A percentile compares a stretch with the other conserved stretches of the same genome.
Evolutionary conservation across 2,797 vertebrate species (phyloP).

Genomic region (Sebastolobus alascanus): DNA sequence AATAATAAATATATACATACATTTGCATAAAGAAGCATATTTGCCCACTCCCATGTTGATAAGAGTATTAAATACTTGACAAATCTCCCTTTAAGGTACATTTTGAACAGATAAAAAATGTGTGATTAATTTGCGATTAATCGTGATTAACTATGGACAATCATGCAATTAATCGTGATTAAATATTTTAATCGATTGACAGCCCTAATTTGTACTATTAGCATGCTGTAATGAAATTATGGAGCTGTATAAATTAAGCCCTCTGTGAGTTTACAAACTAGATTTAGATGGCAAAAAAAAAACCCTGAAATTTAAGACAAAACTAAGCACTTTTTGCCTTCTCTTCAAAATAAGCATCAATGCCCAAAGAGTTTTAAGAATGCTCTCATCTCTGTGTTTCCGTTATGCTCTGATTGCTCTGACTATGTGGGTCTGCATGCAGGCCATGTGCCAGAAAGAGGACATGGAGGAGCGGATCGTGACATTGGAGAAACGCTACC

Average conservation of each 20-base stretch:
- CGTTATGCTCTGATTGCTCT: neutral
- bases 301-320: neutral
- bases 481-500: conserved; percentile 97
- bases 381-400: neutral
- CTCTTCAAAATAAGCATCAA: neutral
- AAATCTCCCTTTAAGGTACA: too few species aligned
- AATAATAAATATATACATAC: too few species aligned
- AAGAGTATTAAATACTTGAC: too few species aligned
- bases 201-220: too few species aligned
- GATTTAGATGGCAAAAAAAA: neutral
- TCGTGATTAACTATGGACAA: too few species aligned
- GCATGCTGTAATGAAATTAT: conserved; percentile 6
- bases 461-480: conserved; percentile 99
- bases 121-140: too few species aligned
- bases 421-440: conserved; percentile 33
- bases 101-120: too few species aligned
- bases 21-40: too few species aligned
- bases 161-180: too few species aligned
- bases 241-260: neutral
- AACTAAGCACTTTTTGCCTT: neutral
- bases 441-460: conserved; percentile 99
- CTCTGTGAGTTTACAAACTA: neutral
- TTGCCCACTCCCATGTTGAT: too few species aligned
- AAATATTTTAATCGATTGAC: too few species aligned
- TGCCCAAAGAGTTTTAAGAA: neutral